Conservation (phyloP, 2,113 vertebrate genomes). For the Oplegnathus fasciatus region DNA sequence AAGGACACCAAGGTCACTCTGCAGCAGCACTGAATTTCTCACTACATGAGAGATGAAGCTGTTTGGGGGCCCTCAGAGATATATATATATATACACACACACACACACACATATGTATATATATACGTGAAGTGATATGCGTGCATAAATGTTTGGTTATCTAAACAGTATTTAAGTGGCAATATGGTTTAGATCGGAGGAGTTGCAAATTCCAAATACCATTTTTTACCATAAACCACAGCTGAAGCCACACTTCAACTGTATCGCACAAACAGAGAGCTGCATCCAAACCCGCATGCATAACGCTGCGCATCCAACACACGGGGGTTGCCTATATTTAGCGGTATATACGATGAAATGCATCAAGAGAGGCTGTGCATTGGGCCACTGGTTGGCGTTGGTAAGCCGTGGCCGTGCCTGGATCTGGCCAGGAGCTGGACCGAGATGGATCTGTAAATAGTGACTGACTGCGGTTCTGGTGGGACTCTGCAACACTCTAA, state of each 20-base stretch:
- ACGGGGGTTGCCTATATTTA: slow-evolving; percentile 63
- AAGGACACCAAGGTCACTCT: slow-evolving; percentile 68
- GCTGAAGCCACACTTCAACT: slow-evolving; percentile 32
- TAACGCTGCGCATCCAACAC: slow-evolving; percentile 51
- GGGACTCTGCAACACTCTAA: slow-evolving; percentile 77
- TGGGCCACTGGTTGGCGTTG: slow-evolving; percentile 42
- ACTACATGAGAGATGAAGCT: slow-evolving; percentile 40
- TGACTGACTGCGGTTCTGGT: slow-evolving; percentile 75
- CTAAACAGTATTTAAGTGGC: slow-evolving; percentile 54
- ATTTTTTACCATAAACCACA: slow-evolving; percentile 45
- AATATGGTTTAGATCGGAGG: slow-evolving; percentile 37
- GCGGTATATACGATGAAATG: slow-evolving; percentile 57
- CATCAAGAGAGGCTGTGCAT: slow-evolving; percentile 35
- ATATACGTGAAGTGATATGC: slow-evolving; percentile 39
- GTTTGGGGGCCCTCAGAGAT: slow-evolving; percentile 24
- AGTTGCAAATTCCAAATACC: slow-evolving; percentile 43
- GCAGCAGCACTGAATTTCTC: slow-evolving; percentile 35
- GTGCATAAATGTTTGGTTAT: slow-evolving; percentile 46
- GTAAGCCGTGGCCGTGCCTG: slow-evolving; percentile 56
- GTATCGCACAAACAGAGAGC: slow-evolving; percentile 43
- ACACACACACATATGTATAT: not conserved
- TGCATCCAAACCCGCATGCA: slow-evolving; percentile 69
- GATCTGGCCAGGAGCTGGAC: slow-evolving; percentile 39
- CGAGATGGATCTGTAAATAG: slow-evolving; percentile 76
- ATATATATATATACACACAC: slow-evolving; percentile 1